Conservation (phyloP, 2,888 invertebrate genomes). For the Pediacus dermestoides region DNA sequence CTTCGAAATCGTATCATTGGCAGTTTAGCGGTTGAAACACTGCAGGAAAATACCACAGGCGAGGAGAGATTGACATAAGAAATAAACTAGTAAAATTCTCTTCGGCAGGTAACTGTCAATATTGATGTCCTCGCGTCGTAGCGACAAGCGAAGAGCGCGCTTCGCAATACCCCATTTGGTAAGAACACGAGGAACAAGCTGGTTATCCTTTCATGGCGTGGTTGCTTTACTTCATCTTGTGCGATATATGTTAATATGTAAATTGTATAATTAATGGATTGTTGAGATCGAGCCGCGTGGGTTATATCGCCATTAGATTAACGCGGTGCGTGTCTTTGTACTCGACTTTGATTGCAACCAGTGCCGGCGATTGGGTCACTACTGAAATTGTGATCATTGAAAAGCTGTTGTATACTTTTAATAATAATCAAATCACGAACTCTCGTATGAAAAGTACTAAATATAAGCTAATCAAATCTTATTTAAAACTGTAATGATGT, state of each 20-base stretch:
- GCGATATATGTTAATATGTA: conserved; percentile 42
- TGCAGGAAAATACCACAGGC: conserved; percentile 18
- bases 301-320: conserved; percentile 34
- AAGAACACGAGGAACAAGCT: conserved; percentile 35
- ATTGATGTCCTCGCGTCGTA: conserved; percentile 30
- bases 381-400: too few species aligned
- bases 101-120: conserved; percentile 33
- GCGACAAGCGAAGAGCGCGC: conserved; percentile 30
- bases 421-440: too few species aligned
- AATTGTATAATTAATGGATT: conserved; percentile 40
- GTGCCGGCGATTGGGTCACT: too few species aligned
- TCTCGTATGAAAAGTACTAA: too few species aligned
- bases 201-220: conserved; percentile 39
- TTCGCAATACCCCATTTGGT: conserved; percentile 36
- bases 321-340: conserved; percentile 25
- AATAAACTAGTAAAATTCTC: conserved; percentile 33
- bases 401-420: too few species aligned
- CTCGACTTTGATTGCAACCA: too few species aligned
- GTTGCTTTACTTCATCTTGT: conserved; percentile 36
- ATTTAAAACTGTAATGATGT: too few species aligned
- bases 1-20: conserved; percentile 20
- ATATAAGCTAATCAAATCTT: too few species aligned
- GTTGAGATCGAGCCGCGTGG: conserved; percentile 33
- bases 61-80: conserved; percentile 26
- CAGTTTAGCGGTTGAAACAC: conserved; percentile 15